phyloP scores from a whole-genome alignment of 2,888 invertebrate species.

The Allacma fusca region DNA sequence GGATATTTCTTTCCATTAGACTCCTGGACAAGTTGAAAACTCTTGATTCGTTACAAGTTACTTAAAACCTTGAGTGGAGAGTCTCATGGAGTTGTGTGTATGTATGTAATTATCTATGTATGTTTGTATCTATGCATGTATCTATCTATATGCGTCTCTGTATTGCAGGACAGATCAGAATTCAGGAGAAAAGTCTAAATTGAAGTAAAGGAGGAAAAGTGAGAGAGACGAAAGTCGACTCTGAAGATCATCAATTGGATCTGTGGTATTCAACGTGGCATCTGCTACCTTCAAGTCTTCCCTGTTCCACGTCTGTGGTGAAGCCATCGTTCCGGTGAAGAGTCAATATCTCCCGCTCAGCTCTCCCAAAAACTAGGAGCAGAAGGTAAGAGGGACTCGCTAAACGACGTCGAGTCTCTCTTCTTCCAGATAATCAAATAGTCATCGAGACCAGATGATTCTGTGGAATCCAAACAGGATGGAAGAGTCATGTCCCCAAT shows the following conservation, averaged over 20 bases:
- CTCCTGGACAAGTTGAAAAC: conserved; percentile 26
- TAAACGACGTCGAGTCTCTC: conserved; percentile 18
- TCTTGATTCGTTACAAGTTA: conserved; percentile 1
- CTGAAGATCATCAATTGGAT: conserved; percentile 47
- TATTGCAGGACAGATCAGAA: neutral
- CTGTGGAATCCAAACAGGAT: conserved; percentile 51
- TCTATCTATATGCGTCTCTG: neutral
- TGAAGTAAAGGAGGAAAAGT: conserved; percentile 40
- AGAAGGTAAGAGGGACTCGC: conserved; percentile 3
- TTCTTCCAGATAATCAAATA: conserved; percentile 45
- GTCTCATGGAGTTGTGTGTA: too few relatives aligned
- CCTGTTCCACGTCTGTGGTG: neutral
- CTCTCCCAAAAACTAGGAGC: too few relatives aligned
- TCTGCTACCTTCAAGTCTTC: neutral
- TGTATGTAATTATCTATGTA: too few relatives aligned
- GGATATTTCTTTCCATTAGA: conserved; percentile 51
- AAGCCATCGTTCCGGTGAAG: neutral
- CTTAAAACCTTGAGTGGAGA: neutral
- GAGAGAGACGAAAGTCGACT: conserved; percentile 24
- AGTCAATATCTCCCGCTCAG: too few relatives aligned
- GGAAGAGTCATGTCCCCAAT: conserved; percentile 57
- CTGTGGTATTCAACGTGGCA: conserved; percentile 32
- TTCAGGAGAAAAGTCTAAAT: neutral
- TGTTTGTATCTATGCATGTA: too few relatives aligned
- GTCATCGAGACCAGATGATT: conserved; percentile 51